Evolutionary conservation across 2,888 invertebrate genomes (phyloP), one percentile per base, ranked within the genome.

Genomic region (Adela reaumurella): DNA sequence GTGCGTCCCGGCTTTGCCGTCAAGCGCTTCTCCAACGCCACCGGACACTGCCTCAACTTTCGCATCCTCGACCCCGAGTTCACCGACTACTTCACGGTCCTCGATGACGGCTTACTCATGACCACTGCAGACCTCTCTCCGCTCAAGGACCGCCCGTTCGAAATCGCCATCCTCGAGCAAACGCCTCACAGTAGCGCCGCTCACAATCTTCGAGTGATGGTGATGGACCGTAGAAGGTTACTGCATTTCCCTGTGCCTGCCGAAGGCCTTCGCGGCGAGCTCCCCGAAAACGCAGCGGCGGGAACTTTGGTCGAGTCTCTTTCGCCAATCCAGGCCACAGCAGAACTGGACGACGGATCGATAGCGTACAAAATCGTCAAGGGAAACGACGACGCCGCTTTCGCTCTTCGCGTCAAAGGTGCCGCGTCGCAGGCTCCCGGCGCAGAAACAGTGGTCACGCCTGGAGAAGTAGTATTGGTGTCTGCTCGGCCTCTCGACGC

Each of bases 1-100:
- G 90, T 91, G 58, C 89, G 92, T 65, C 93, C 94, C 2, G 94
- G 94, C 46, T 93, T 89, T 74, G 91, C 90, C 65, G 88, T 94
- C 62, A 89, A 88, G 66, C 87, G 89, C 63, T 90, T 93, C 70
- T 79, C 82, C 56, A 80, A 80, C 61, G 81, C 72, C 56, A 76
- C 73, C 48, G 69, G 79, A 52, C 80, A 82, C 61, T 80, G 83
- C 50, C 69, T 81, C 52, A 81, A 82, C 54, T 88, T 84, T 64
- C 83, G 82, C 54, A 78, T 90, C 55, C 72, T 92, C 60, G 90
- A 92, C 61, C 90, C 89, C 46, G 90, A 89, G 54, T 91, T 86
- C 67, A 88, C 90, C 45, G 86, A 90, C 56, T 94, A 88, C 70
- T 94, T 95, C 70, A 90, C 94, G 10, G 87, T 94, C 56, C 83